These are phyloP conservation scores for Nymphalis c-album DNA, from an alignment of 2,888 invertebrate genomes.

Conservation along the genomic window DNA sequence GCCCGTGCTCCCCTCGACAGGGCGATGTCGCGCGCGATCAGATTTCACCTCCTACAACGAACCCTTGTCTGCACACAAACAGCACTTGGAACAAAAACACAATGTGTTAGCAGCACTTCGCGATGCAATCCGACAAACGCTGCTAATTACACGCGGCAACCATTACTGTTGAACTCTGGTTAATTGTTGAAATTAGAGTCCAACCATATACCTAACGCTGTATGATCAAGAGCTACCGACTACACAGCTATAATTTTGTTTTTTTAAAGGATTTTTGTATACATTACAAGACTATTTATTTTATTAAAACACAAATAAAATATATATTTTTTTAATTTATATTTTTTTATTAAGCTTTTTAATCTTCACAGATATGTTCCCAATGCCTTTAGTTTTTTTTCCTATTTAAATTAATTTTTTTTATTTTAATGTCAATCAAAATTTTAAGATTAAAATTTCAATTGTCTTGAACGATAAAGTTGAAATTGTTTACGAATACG, in stretches of 20 bases:
- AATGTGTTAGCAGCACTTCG: conserved; percentile 71
- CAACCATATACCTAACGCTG: not conserved
- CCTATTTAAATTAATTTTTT: no score
- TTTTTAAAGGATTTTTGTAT: no score
- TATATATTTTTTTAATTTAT: no score
- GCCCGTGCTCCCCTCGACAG: conserved; percentile 50
- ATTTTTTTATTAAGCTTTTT: no score
- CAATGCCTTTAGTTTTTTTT: no score
- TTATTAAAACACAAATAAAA: no score
- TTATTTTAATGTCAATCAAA: no score
- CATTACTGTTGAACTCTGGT: conserved; percentile 44
- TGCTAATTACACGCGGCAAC: conserved; percentile 62
- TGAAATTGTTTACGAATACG: no score
- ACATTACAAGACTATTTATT: no score
- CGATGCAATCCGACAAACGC: conserved; percentile 65
- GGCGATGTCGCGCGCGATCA: conserved; percentile 75
- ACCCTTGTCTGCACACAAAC: conserved; percentile 48
- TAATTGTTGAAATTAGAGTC: conserved; percentile 39
- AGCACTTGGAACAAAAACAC: conserved; percentile 62
- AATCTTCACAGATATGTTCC: no score
- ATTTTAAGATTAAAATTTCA: no score
- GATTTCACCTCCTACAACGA: conserved; percentile 64
- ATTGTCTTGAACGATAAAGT: no score
- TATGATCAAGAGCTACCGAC: not conserved
- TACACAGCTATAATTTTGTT: not conserved